A percentile compares a stretch with the other conserved stretches of the same genome.
phyloP scores from a whole-genome alignment of 2,797 vertebrate genomes.

The Silurus aristotelis region DNA sequence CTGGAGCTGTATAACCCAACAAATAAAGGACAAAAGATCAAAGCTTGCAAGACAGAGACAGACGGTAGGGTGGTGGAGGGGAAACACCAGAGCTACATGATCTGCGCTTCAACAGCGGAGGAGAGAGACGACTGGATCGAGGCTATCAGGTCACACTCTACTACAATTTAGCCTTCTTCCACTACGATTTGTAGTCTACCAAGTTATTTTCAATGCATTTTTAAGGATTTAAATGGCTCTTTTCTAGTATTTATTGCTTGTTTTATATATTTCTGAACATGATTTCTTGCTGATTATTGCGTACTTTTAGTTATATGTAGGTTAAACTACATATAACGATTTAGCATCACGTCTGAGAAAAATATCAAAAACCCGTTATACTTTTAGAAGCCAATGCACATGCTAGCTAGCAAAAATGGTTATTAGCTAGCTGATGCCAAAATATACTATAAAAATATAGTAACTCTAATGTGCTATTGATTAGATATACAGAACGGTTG shows the following conservation, averaged over 20 bases:
- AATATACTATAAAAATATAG: neutral
- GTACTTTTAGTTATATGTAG: neutral
- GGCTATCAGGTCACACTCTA: slow-evolving; percentile 80
- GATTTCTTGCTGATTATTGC: neutral
- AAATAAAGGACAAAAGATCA: slow-evolving; percentile 90
- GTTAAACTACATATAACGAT: neutral
- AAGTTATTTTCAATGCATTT: neutral
- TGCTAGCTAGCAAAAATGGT: neutral
- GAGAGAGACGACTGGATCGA: slow-evolving; percentile 94
- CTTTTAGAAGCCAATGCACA: neutral
- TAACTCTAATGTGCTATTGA: neutral
- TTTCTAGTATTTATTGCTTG: neutral
- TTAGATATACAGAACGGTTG: neutral
- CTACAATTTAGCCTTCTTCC: neutral
- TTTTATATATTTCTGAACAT: neutral
- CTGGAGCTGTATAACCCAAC: slow-evolving; percentile 90
- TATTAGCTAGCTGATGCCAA: neutral
- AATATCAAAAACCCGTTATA: neutral
- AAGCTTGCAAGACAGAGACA: slow-evolving; percentile 92
- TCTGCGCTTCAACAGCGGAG: slow-evolving; percentile 83
- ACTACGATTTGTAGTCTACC: neutral
- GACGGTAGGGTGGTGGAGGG: slow-evolving; percentile 93
- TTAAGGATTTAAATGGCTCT: neutral
- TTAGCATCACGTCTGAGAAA: neutral
- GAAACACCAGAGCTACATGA: slow-evolving; percentile 92